phyloP scores from a whole-genome alignment of 2,797 vertebrate genomes.

The Eulemur albifrons region DNA sequence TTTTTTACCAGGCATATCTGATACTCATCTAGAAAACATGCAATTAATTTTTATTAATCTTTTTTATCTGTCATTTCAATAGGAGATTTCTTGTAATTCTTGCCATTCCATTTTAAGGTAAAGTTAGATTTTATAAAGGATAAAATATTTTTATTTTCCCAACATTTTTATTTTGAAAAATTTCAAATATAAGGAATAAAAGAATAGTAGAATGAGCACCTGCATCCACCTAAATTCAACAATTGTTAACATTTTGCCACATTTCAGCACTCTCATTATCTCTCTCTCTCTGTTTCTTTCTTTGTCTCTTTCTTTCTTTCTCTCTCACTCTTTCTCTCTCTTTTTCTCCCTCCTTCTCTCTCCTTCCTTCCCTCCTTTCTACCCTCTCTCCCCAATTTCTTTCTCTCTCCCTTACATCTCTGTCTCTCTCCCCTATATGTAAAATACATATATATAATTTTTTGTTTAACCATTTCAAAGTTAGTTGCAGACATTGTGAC shows the following conservation, averaged over 20 bases:
- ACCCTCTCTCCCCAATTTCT: background rate
- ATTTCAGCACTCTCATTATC: background rate
- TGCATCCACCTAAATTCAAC: background rate
- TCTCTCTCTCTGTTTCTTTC: background rate
- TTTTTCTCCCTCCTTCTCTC: background rate
- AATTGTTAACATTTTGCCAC: background rate
- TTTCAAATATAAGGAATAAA: background rate
- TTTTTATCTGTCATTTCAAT: background rate
- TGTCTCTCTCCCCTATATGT: background rate
- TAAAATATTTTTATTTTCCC: background rate
- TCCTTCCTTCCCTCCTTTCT: background rate
- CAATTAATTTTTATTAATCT: background rate
- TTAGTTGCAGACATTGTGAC: background rate
- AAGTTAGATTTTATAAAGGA: slow-evolving; percentile 27
- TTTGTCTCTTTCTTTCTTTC: background rate
- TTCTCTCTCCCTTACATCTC: background rate
- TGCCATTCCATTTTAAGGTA: background rate
- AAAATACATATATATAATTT: background rate
- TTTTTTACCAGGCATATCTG: background rate
- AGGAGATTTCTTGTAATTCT: background rate
- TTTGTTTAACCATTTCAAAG: slow-evolving; percentile 10
- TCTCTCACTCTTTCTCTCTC: background rate
- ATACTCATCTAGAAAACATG: background rate
- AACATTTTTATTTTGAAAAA: slow-evolving; percentile 28
- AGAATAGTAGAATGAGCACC: background rate